Evolutionary conservation across 2,113 vertebrate genomes (phyloP).

Genomic region (Phrynosoma platyrhinos): DNA sequence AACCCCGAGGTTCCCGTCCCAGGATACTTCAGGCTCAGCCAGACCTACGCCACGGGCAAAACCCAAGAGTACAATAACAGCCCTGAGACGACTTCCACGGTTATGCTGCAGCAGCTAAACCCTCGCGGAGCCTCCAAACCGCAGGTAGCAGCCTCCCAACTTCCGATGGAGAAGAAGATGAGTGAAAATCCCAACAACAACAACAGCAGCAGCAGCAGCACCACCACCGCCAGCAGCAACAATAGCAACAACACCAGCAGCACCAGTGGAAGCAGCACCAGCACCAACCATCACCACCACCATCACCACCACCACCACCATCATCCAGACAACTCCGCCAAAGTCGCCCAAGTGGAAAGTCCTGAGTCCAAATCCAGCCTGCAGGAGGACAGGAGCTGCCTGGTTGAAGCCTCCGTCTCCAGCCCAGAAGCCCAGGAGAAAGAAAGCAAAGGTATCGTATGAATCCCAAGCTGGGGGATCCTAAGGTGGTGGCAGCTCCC

Average conservation of each 20-base stretch:
- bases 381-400: slow-evolving; percentile 88
- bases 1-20: slow-evolving; percentile 98
- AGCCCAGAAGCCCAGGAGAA: slow-evolving; percentile 94
- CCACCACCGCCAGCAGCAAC: not conserved
- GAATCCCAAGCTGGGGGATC: slow-evolving; percentile 80
- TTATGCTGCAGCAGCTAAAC: slow-evolving; percentile 95
- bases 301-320: not conserved
- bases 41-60: slow-evolving; percentile 96
- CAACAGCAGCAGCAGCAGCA: not conserved
- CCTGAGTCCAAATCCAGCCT: slow-evolving; percentile 87
- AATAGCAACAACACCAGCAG: not conserved
- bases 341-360: slow-evolving; percentile 87
- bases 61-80: slow-evolving; percentile 93
- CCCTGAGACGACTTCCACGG: slow-evolving; percentile 90
- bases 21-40: slow-evolving; percentile 99
- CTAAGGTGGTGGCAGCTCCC: slow-evolving; percentile 80
- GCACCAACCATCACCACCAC: not conserved
- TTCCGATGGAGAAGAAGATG: slow-evolving; percentile 91
- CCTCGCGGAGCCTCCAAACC: slow-evolving; percentile 91
- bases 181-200: slow-evolving; percentile 83
- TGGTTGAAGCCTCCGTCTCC: slow-evolving; percentile 89
- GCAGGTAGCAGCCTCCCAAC: slow-evolving; percentile 88
- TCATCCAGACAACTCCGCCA: slow-evolving; percentile 78
- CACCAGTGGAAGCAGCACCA: not conserved
- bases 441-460: slow-evolving; percentile 97